Evolutionary conservation across 2,888 invertebrate species (phyloP).

Genomic region (Vesta saturnalis): DNA sequence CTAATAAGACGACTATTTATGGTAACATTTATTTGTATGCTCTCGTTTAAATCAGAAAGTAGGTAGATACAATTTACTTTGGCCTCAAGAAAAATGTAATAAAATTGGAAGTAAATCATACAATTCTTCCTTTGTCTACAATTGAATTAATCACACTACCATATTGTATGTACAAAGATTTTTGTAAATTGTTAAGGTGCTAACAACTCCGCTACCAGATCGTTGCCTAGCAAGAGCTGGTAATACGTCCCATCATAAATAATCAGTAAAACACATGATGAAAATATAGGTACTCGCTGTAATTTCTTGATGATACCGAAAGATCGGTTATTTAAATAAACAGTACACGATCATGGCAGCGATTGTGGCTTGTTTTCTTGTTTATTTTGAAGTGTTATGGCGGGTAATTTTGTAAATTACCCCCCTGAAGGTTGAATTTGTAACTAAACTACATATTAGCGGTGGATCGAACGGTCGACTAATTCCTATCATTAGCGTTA

Average conservation of each 20-base stretch:
- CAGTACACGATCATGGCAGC: conserved; percentile 61
- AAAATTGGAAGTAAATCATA: conserved; percentile 17
- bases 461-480: conserved; percentile 70
- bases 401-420: conserved; percentile 67
- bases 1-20: conserved; percentile 18
- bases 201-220: conserved; percentile 47
- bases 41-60: conserved; percentile 21
- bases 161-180: conserved; percentile 17
- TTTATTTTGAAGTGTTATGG: conserved; percentile 64
- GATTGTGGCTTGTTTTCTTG: conserved; percentile 62
- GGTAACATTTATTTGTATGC: conserved; percentile 15
- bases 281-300: conserved; percentile 34
- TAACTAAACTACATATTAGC: conserved; percentile 73
- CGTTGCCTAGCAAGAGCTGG: conserved; percentile 38
- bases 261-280: conserved; percentile 32
- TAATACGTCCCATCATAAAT: conserved; percentile 43
- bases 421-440: conserved; percentile 70
- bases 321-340: conserved; percentile 61
- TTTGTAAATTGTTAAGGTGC: conserved; percentile 43
- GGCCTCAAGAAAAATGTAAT: conserved; percentile 21
- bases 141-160: neutral
- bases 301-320: conserved; percentile 40
- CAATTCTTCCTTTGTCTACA: conserved; percentile 14
- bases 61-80: conserved; percentile 13
- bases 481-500: conserved; percentile 65